Evolutionary conservation across 2,797 vertebrate species (phyloP), one percentile per base, ranked within the genome.

Genomic region (Sphenopsis melanotis): DNA sequence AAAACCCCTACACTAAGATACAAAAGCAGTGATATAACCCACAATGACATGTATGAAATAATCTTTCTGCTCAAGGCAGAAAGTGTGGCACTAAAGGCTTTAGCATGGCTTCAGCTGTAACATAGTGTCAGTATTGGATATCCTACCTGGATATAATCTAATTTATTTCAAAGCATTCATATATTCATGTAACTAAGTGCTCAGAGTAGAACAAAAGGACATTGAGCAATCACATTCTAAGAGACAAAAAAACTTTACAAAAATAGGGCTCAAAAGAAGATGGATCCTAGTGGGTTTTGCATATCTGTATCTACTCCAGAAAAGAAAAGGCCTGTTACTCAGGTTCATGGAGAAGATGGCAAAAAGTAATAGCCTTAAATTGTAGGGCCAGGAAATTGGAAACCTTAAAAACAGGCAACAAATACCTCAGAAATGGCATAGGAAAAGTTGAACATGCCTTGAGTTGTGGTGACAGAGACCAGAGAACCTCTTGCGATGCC

Each of bases 401-500:
- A 84, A 59, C 29, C 18, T 72, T 89, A 32, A 65, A 85, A 89
- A 9, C 37, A 69, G 37, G 47, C 21, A 79, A 47, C 42, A 82
- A 9, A 52, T 44, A 23, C n/a, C 39, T 90, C 16, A 27, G 56
- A 57, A 81, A 34, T 34, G 11, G 21, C 11, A 20, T 29, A 34
- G 26, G 68, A 77, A 27, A 44, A 49, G 24, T 57, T 64, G 60
- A 65, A 41, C 4, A 7, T n/a, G 18, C 15, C 9, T 12, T 34
- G 39, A 63, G 32, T 55, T 34, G 3, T 32, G 36, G 56, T 26
- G n/a, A 20, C 24, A 65, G 61, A 83, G 27, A 78, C 22, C 1
- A 1, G 63, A 75, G 18, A 49, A 34, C 7, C 9, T 82, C 11
- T 46, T 50, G 42, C 0, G 0, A 22, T 37, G 8, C 20, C 32